Percentiles rank a stretch among this genome's conserved stretches.
These are phyloP conservation scores for Herpetotheres cachinnans DNA, from an alignment of 2,113 vertebrate species.

Conservation along the genomic window DNA sequence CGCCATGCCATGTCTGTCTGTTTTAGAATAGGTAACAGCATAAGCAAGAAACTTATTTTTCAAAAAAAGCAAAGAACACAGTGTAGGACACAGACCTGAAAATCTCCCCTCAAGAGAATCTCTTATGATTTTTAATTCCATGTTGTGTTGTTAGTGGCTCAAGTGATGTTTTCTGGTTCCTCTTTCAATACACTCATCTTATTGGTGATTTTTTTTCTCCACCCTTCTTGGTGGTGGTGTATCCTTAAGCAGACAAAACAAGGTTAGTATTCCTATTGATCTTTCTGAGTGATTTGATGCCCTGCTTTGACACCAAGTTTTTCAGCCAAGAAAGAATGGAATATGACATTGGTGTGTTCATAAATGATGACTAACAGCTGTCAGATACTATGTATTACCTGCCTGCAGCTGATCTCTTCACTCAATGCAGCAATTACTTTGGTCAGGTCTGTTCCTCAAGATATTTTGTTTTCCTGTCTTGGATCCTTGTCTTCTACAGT, in stretches of 20 bases:
- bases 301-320: not conserved
- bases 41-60: not conserved
- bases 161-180: not conserved
- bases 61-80: rapidly evolving
- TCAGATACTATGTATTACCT: not conserved
- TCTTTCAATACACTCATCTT: not conserved
- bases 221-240: not conserved
- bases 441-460: not conserved
- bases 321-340: not conserved
- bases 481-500: not conserved
- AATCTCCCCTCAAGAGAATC: not conserved
- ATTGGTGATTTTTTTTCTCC: not conserved
- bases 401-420: constrained; percentile 8
- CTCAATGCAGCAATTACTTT: not conserved
- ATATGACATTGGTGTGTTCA: not conserved
- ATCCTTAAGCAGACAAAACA: not conserved
- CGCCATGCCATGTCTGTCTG: rapidly evolving
- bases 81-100: not conserved
- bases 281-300: not conserved
- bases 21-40: not conserved
- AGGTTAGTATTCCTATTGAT: not conserved
- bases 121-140: not conserved
- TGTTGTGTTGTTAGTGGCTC: not conserved
- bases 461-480: not conserved
- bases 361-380: not conserved